Evolutionary conservation across 1,140 invertebrate species (phyloP), one percentile per base, ranked within the genome.

Genomic region (Drosophila varians): DNA sequence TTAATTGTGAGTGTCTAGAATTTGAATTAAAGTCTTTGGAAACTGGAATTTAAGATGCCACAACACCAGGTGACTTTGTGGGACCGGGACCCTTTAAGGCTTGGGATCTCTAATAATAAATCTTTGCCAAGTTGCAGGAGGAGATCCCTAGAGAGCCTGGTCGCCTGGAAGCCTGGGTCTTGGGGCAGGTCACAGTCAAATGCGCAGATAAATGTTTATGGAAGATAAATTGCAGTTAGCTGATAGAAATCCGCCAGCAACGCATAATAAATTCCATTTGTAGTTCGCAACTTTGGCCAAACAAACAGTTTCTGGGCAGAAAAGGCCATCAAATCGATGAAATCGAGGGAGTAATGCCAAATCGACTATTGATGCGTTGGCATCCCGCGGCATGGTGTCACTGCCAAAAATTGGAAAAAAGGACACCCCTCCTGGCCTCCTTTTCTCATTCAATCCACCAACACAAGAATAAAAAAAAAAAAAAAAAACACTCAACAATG

Each of bases 191-290:
- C 65, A 76, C 72, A 82, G 77, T 76, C 46, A 75, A 76, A 53
- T 74, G 64, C 48, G 60, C 60, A 79, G 76, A 79, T 64, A 79
- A 79, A 80, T 80, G 77, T 80, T 82, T 80, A 82, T 75, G 56
- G 54, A 68, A 51, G 72, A 80, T 82, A 80, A 80, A 80, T 80
- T 60, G 77, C 77, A 80, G 77, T 73, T 58, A 76, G 77, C 54
- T 65, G 74, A 66, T 66, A 66, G 60, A 82, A 80, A 80, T 80
- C 77, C 72, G 69, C 28, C 28, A 31, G 65, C 77, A 54, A 72
- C 60, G 47, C 77, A 68, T 77, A 82, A 82, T 80, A 80, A 82
- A 77, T 82, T 75, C 70, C 77, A 69, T 82, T 82, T 72, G 74
- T 76, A 76, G 70, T 73, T 62, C 72, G 66, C 54, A 74, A 64